Conservation (phyloP, 2,888 invertebrate genomes). For the Cephonodes hylas region DNA sequence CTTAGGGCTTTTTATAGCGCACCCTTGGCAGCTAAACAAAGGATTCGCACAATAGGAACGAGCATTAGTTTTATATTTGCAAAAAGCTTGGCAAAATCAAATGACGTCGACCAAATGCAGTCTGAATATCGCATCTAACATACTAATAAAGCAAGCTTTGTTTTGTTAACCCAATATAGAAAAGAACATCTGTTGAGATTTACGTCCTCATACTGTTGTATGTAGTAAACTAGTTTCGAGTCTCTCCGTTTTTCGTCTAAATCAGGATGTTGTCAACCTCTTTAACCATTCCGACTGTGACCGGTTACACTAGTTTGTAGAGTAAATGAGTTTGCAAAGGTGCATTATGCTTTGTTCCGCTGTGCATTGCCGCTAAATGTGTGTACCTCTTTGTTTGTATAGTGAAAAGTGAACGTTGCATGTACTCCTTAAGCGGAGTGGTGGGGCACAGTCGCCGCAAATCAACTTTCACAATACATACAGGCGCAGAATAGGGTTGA, state of each 20-base stretch:
- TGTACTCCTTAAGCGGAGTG: conserved; percentile 25
- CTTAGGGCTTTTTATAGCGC: neutral
- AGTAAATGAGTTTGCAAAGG: too few relatives aligned
- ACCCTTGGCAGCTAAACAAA: neutral
- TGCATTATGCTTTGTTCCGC: neutral
- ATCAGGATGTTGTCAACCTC: neutral
- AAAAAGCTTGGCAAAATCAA: neutral
- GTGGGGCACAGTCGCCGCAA: conserved; percentile 47
- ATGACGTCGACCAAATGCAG: neutral
- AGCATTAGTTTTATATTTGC: neutral
- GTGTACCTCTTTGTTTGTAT: neutral
- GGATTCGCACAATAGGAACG: neutral
- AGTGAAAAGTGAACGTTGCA: conserved; percentile 42
- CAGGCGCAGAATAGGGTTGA: conserved; percentile 10
- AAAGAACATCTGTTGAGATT: neutral
- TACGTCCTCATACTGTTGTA: neutral
- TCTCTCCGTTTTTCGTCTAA: neutral
- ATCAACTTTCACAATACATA: conserved; percentile 69
- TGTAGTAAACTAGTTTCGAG: neutral
- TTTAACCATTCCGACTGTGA: neutral
- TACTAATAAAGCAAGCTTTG: too few relatives aligned
- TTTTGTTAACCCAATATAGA: neutral
- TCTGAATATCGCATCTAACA: neutral
- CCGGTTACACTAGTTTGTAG: too few relatives aligned
- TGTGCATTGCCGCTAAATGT: neutral